Evolutionary conservation across 2,113 vertebrate species (phyloP), one percentile per base, ranked within the genome.

Genomic region (Amblyornis subalaris): DNA sequence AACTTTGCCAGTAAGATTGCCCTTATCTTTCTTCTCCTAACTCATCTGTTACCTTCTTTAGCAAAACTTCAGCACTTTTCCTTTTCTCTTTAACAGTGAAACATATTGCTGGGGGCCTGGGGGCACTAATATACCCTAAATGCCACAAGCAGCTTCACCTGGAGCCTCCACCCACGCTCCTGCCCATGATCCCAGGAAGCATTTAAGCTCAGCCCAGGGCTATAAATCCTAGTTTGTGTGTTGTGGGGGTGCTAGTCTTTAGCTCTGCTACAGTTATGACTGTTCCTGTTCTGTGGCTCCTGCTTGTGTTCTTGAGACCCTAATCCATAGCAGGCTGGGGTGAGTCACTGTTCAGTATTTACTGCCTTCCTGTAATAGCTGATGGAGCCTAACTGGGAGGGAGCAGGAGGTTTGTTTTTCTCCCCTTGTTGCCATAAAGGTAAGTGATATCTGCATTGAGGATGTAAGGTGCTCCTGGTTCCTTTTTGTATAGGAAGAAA

Each of bases 211-310:
- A 71, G 42, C 29, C 18, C 54, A 76, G 29, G 29, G 33, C 6
- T 2, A 0, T 12, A 17, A 7, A 1, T 17, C 2, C 5, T 10
- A 0, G 0, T 2, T 5, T 50, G 0, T 36, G 3, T 45, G 6
- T 23, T 60, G 2, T 7, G 2, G 15, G 8, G 2, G 1, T 48
- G 15, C 4, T 44, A 6, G 2, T 57, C 0, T 47, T 29, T 21
- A 28, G 17, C 0, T 55, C 0, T 35, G n/a, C 22, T 10, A 0
- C 2, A 12, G 7, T 6, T 3, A 3, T 4, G 20, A 3, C 3
- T n/a, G 10, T 5, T 50, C 6, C 5, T 65, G 18, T 1, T 55
- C 10, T 17, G 2, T 7, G 1, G 23, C 2, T 72, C 4, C 7
- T 83, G 23, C 8, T 11, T 22, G 12, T 4, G 0, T 35, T 1